Evolutionary conservation across 1,140 invertebrate genomes (phyloP).

Genomic region (Ceratina calcarata): DNA sequence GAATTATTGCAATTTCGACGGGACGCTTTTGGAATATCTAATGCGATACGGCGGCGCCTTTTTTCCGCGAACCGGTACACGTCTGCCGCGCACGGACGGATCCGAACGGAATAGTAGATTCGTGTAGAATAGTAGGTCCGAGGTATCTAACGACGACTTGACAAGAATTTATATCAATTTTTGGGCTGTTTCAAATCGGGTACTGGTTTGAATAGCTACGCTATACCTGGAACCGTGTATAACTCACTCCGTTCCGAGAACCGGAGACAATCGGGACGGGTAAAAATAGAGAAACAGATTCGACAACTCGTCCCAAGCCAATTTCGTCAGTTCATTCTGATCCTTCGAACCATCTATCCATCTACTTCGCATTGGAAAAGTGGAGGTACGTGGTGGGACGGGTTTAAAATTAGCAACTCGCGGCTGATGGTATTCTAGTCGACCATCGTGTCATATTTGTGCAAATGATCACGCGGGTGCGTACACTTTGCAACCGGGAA

Average conservation of each 20-base stretch:
- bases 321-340: too few relatives aligned
- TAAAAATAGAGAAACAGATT: background rate
- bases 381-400: too few relatives aligned
- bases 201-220: background rate
- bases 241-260: background rate
- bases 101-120: constrained; percentile 10
- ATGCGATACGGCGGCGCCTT: constrained; percentile 30
- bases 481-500: background rate
- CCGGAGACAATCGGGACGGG: too few relatives aligned
- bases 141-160: background rate
- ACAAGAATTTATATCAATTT: constrained; percentile 29
- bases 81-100: constrained; percentile 44
- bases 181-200: background rate
- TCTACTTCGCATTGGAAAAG: too few relatives aligned
- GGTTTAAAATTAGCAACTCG: too few relatives aligned
- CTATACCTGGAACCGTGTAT: constrained; percentile 4
- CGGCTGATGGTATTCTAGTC: too few relatives aligned
- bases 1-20: constrained; percentile 75
- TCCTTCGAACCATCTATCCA: too few relatives aligned
- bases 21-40: constrained; percentile 58
- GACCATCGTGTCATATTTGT: background rate
- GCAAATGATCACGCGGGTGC: background rate
- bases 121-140: background rate
- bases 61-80: constrained; percentile 50
- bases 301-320: background rate